phyloP scores from a whole-genome alignment of 1,140 invertebrate species.

The Temnothorax longispinosus region DNA sequence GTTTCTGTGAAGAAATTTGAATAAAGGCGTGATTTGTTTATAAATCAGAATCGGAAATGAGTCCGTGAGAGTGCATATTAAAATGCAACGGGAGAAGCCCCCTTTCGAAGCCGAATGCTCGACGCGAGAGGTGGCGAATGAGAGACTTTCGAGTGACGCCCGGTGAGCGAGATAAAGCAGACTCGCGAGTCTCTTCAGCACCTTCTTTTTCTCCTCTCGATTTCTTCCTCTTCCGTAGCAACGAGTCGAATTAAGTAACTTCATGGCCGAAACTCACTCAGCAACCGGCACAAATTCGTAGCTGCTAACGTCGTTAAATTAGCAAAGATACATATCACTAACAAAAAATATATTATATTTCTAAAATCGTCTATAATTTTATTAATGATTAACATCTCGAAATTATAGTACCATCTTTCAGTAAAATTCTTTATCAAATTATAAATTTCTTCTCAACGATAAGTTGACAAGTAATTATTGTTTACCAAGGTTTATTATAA shows the following conservation, averaged over 20 bases:
- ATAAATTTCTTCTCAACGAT: not conserved
- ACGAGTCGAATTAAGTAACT: constrained; percentile 5
- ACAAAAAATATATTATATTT: not conserved
- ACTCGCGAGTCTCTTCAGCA: constrained; percentile 23
- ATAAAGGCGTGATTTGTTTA: constrained; percentile 72
- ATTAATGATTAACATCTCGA: not conserved
- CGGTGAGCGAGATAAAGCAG: constrained; percentile 61
- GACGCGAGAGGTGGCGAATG: constrained; percentile 37
- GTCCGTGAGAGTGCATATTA: constrained; percentile 69
- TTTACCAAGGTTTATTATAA: not conserved
- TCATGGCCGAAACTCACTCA: not conserved
- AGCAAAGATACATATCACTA: not conserved
- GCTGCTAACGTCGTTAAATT: not conserved
- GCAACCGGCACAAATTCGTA: constrained; percentile 22
- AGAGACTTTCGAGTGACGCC: constrained; percentile 49
- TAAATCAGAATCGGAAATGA: constrained; percentile 68
- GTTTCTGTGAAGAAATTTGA: constrained; percentile 58
- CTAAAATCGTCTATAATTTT: not conserved
- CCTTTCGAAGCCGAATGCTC: constrained; percentile 28
- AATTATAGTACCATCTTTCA: not conserved
- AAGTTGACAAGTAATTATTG: not conserved
- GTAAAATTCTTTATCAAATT: not conserved
- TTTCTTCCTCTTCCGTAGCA: constrained; percentile 11
- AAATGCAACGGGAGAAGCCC: constrained; percentile 54
- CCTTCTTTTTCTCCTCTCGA: not conserved